Evolutionary conservation across 2,113 vertebrate genomes (phyloP).

Genomic region (Isurus oxyrinchus): DNA sequence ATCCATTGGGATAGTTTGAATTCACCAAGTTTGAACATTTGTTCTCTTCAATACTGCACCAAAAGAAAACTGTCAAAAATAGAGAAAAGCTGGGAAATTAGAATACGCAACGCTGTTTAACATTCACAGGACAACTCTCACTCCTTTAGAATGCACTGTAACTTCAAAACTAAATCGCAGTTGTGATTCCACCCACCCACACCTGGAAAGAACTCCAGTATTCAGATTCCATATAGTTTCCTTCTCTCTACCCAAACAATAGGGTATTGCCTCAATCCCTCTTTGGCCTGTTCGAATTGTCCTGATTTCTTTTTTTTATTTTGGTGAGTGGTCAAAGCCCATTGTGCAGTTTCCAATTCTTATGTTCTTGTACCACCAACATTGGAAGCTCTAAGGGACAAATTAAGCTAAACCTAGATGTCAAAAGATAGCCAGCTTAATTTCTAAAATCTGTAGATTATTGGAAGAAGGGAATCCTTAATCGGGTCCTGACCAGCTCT

Average conservation of each 20-base stretch:
- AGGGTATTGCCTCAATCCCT: neutral
- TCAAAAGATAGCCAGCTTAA: neutral
- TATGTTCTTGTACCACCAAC: no score
- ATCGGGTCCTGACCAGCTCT: neutral
- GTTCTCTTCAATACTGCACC: neutral
- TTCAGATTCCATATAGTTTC: neutral
- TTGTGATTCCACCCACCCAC: neutral
- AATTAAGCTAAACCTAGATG: neutral
- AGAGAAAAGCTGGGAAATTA: neutral
- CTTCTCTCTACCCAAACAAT: neutral
- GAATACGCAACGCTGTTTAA: neutral
- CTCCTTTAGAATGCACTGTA: neutral
- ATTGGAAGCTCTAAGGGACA: neutral
- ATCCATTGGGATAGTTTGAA: neutral
- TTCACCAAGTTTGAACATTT: neutral
- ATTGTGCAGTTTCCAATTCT: no score
- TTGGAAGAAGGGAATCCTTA: neutral
- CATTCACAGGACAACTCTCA: neutral
- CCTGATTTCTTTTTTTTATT: neutral
- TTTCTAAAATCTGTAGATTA: neutral
- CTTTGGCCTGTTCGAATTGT: neutral
- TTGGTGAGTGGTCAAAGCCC: neutral
- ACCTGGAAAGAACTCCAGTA: neutral
- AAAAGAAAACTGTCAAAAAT: neutral
- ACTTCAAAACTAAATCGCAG: neutral